Conservation (phyloP, 1,140 invertebrate species). For the Cecropterus lyciades region DNA sequence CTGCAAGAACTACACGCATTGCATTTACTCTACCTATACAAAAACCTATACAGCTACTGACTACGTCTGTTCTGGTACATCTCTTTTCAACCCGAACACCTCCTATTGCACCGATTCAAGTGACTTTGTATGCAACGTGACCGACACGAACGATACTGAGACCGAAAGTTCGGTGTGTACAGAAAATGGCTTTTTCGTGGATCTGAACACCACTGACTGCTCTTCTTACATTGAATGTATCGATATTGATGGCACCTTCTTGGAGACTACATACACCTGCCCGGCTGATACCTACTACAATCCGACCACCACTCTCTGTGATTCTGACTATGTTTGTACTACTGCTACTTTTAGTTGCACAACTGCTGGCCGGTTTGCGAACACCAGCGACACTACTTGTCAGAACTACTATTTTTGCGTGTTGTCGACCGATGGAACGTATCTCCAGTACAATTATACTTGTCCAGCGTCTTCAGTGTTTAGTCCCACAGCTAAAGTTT, state of each 20-base stretch:
- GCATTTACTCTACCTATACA: constrained; percentile 45
- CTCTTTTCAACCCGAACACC: constrained; percentile 53
- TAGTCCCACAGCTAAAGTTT: constrained; percentile 44
- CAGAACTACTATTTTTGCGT: constrained; percentile 60
- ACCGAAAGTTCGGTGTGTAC: constrained; percentile 46
- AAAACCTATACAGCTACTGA: constrained; percentile 49
- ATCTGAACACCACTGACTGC: constrained; percentile 49
- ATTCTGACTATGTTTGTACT: constrained; percentile 47
- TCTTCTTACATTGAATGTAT: constrained; percentile 56
- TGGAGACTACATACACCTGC: constrained; percentile 45
- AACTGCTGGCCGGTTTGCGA: constrained; percentile 50
- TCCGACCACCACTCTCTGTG: constrained; percentile 56
- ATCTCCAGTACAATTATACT: constrained; percentile 48
- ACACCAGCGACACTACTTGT: constrained; percentile 52
- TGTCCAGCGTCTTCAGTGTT: constrained; percentile 57
- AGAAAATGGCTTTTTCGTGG: constrained; percentile 50
- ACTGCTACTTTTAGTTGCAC: constrained; percentile 43
- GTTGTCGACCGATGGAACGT: constrained; percentile 43
- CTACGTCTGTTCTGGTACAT: constrained; percentile 61
- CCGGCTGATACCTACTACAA: constrained; percentile 49
- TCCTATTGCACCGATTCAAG: constrained; percentile 44
- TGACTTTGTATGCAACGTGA: constrained; percentile 50
- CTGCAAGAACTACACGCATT: constrained; percentile 60
- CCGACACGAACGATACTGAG: not conserved
- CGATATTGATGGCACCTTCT: constrained; percentile 42